phyloP scores from a whole-genome alignment of 2,113 vertebrate species.

The Mirza zaza region DNA sequence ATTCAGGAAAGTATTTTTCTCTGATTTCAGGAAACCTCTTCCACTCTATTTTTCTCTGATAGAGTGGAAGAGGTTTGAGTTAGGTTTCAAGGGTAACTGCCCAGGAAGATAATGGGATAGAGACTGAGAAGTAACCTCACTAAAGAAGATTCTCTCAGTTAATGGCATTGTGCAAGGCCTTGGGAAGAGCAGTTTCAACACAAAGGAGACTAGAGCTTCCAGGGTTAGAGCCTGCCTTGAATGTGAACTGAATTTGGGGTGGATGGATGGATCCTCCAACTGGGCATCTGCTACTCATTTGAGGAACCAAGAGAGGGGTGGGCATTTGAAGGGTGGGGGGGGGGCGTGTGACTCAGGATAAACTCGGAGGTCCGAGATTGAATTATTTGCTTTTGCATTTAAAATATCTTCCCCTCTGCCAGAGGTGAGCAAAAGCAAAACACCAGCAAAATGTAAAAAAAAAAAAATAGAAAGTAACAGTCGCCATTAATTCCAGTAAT shows the following conservation, averaged over 20 bases:
- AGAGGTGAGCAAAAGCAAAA: not conserved
- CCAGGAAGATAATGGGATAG: not conserved
- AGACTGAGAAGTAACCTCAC: not conserved
- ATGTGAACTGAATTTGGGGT: not conserved
- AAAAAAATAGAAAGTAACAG: not conserved
- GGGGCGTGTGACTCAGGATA: not conserved
- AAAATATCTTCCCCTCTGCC: not conserved
- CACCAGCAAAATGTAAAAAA: not conserved
- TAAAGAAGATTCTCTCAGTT: not conserved
- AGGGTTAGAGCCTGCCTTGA: not conserved
- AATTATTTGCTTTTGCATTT: not conserved
- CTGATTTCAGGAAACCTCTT: no score
- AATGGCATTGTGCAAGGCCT: not conserved
- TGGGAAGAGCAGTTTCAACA: not conserved
- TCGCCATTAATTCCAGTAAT: not conserved
- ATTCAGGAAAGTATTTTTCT: not conserved
- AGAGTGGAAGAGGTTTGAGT: not conserved
- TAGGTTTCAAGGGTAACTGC: not conserved
- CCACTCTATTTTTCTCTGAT: no score
- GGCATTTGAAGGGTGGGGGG: not conserved
- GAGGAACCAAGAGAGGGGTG: not conserved
- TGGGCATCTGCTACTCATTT: not conserved
- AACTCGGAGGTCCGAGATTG: not conserved
- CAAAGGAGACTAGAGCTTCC: not conserved
- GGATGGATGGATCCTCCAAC: not conserved